Base-by-base conservation (phyloP, 1,140 invertebrate genomes). In the Lepidurus apus region DNA sequence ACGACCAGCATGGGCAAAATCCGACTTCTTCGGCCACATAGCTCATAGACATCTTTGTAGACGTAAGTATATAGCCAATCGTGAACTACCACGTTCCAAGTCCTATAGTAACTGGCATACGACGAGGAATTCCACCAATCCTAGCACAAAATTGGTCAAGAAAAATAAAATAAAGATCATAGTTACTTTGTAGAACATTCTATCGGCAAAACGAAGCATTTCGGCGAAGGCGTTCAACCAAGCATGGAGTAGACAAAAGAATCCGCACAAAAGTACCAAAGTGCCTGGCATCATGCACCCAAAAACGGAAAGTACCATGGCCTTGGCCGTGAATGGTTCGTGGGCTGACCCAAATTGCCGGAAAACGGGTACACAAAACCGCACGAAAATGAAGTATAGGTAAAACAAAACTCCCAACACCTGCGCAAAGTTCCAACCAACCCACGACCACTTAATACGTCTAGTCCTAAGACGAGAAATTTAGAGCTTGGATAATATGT, bases 41-140 rank as follows among this genome's bases (percentile, higher is more conserved):
- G 86, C 77, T 89, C 89, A 74, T 90, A 91, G n/a, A 93, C 83
- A 82, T 97, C 96, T 82, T 90, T 91, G 84, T 97, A 98, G 24
- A 99, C 88, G 85, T 98, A 97, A 1, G 91, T 91, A 81, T 96
- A 95, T 0, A 98, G 87, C 95, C 95, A 99, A 80, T 97, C 94
- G 83, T 97, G 92, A 0, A 98, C 95, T 0, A 98, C 91, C 13
- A 94, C 88, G 84, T 98, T 98, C 96, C 97, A 98, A 8, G 92
- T 93, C 21, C 95, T 89, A 84, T 96, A 98, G 83, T 92, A 99
- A 7, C 86, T 88, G 0, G 89, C 89, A 84, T 92, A 97, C 1
- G 90, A 90, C 2, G 90, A 91, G 7, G 91, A 91, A 74, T 94
- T 97, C 97, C 97, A 98, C 97, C 96, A 98, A 82, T 97, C 95